phyloP scores from a whole-genome alignment of 2,888 invertebrate species.

The Plagiodera versicolora region DNA sequence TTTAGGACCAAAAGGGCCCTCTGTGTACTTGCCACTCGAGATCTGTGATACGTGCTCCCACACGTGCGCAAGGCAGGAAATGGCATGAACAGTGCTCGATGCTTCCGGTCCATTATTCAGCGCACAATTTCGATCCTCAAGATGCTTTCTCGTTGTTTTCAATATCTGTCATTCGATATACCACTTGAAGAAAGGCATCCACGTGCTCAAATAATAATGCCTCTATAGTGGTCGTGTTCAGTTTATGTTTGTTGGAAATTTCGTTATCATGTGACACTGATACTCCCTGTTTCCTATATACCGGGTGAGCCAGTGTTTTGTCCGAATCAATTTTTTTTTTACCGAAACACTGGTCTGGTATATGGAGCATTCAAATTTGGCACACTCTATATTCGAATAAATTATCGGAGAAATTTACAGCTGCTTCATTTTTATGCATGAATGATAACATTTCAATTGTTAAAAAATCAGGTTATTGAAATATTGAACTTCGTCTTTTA shows the following conservation, averaged over 20 bases:
- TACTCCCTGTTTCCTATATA: no score
- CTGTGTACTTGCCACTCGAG: slow-evolving; percentile 24
- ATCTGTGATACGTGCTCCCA: slow-evolving; percentile 39
- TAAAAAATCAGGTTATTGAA: no score
- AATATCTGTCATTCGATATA: slow-evolving; percentile 19
- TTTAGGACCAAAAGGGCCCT: background rate
- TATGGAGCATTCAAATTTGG: no score
- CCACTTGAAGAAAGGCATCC: slow-evolving; percentile 14
- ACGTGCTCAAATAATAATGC: slow-evolving; percentile 5
- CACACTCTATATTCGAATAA: no score
- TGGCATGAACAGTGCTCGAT: slow-evolving; percentile 46
- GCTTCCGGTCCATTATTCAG: slow-evolving; percentile 47
- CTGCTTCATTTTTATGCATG: no score
- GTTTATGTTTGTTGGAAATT: background rate
- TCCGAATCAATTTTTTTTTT: no score
- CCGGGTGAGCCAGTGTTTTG: no score
- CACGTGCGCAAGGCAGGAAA: slow-evolving; percentile 49
- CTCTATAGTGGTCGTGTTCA: background rate
- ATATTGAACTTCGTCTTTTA: no score
- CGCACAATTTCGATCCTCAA: background rate
- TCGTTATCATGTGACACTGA: no score
- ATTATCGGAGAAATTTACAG: no score
- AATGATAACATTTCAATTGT: no score
- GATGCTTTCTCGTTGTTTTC: slow-evolving; percentile 14
- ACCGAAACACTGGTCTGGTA: no score